phyloP scores from a whole-genome alignment of 2,888 invertebrate species.

The Mesoligia furuncula region DNA sequence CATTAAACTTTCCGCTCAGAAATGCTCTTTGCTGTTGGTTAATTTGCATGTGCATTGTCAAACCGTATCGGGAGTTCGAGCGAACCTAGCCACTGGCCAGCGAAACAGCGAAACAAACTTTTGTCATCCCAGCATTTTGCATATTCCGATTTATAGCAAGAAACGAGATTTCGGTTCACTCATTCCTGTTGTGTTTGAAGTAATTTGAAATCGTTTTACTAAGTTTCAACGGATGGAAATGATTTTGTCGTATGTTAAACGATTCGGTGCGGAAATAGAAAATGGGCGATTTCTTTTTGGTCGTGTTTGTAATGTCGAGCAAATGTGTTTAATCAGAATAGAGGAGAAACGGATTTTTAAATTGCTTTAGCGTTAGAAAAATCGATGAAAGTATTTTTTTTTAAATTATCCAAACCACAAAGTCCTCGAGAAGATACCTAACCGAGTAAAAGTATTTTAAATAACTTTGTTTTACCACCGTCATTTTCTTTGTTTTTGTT shows the following conservation, averaged over 20 bases:
- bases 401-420: neutral
- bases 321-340: constrained; percentile 29
- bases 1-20: constrained; percentile 86
- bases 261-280: constrained; percentile 73
- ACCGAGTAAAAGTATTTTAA: neutral
- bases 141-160: constrained; percentile 74
- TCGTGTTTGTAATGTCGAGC: constrained; percentile 20
- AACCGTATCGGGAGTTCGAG: constrained; percentile 86
- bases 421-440: neutral
- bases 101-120: constrained; percentile 82
- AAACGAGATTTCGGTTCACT: constrained; percentile 65
- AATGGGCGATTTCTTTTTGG: constrained; percentile 42
- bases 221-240: constrained; percentile 66
- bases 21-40: constrained; percentile 82
- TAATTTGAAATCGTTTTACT: constrained; percentile 65
- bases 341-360: constrained; percentile 12
- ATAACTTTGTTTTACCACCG: neutral
- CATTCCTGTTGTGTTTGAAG: constrained; percentile 67
- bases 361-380: constrained; percentile 16
- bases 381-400: no score
- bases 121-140: constrained; percentile 80
- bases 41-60: constrained; percentile 90
- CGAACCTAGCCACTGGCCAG: constrained; percentile 81
- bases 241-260: constrained; percentile 62
- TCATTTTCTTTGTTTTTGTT: neutral